phyloP scores from a whole-genome alignment of 1,140 invertebrate species.

The Aphelinus atriplicis region DNA sequence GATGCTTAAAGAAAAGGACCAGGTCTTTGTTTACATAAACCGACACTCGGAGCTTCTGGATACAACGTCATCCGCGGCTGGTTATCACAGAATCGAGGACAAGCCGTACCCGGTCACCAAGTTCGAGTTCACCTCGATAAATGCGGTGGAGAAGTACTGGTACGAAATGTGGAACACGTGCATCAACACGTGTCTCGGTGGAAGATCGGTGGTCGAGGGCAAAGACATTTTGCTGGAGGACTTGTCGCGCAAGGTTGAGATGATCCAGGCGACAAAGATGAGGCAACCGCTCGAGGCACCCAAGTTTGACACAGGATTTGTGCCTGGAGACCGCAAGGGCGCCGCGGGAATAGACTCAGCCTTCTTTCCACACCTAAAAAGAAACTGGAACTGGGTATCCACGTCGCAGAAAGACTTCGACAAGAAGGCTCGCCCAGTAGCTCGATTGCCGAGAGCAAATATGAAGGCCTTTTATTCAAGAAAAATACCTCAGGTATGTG shows the following conservation, averaged over 20 bases:
- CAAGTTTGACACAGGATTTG: slow-evolving; percentile 66
- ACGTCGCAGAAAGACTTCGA: too few relatives aligned
- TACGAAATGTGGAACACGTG: slow-evolving; percentile 75
- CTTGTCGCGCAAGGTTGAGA: slow-evolving; percentile 64
- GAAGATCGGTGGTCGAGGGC: slow-evolving; percentile 59
- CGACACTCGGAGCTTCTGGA: slow-evolving; percentile 71
- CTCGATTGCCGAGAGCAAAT: too few relatives aligned
- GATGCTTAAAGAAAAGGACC: slow-evolving; percentile 76
- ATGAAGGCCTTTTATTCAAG: too few relatives aligned
- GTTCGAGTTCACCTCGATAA: slow-evolving; percentile 69
- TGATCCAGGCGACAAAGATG: slow-evolving; percentile 62
- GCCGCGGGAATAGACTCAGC: slow-evolving; percentile 79
- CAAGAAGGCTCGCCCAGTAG: too few relatives aligned
- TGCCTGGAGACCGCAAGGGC: slow-evolving; percentile 79
- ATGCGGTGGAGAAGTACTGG: slow-evolving; percentile 79
- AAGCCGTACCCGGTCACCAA: slow-evolving; percentile 67
- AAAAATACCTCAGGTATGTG: too few relatives aligned
- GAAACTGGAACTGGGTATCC: slow-evolving; percentile 73
- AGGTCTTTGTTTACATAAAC: slow-evolving; percentile 78
- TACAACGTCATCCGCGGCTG: slow-evolving; percentile 71
- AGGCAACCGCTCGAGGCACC: slow-evolving; percentile 63
- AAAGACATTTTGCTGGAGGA: slow-evolving; percentile 68
- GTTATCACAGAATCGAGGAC: slow-evolving; percentile 73
- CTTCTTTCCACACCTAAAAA: slow-evolving; percentile 75
- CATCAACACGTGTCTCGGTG: slow-evolving; percentile 74